Conservation (phyloP, 2,797 vertebrate genomes). For the Echeneis naucrates region DNA sequence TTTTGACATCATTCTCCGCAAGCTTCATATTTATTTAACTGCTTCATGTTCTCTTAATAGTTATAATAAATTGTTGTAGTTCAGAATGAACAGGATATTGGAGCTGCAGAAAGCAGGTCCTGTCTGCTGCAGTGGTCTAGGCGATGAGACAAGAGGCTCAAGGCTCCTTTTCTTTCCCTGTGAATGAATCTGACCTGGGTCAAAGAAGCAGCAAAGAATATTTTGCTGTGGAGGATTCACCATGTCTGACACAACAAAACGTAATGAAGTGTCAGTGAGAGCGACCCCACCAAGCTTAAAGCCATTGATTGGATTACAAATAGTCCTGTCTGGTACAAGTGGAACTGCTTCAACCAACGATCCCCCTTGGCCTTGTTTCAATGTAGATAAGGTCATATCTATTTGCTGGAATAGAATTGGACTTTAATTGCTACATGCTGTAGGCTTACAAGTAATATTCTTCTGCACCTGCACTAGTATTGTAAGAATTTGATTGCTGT, state of each 20-base stretch:
- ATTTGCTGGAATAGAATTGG: slow-evolving; percentile 63
- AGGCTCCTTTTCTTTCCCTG: slow-evolving; percentile 46
- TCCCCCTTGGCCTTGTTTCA: slow-evolving; percentile 42
- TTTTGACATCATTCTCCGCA: slow-evolving; percentile 45
- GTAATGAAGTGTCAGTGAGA: slow-evolving; percentile 59
- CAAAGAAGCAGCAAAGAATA: slow-evolving; percentile 37
- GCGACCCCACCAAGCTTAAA: slow-evolving; percentile 53
- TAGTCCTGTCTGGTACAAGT: slow-evolving; percentile 57
- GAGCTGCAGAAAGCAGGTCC: slow-evolving; percentile 32
- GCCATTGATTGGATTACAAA: slow-evolving; percentile 64
- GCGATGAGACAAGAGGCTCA: slow-evolving; percentile 29
- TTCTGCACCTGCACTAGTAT: slow-evolving; percentile 56
- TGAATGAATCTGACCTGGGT: slow-evolving; percentile 48
- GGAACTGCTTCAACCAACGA: slow-evolving; percentile 51
- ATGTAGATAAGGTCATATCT: slow-evolving; percentile 60
- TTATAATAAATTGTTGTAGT: slow-evolving; percentile 47
- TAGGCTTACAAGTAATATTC: slow-evolving; percentile 54
- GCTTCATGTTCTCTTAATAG: slow-evolving; percentile 58
- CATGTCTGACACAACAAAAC: slow-evolving; percentile 49
- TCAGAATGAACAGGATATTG: slow-evolving; percentile 44
- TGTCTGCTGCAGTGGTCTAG: slow-evolving; percentile 52
- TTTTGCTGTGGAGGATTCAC: slow-evolving; percentile 47
- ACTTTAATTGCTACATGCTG: slow-evolving; percentile 63
- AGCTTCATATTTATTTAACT: slow-evolving; percentile 74
- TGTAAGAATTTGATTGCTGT: slow-evolving; percentile 49